A percentile compares a stretch with the other conserved stretches of the same genome.
Evolutionary conservation across 2,113 vertebrate genomes (phyloP).

Genomic region (Pachycephala philippinensis): DNA sequence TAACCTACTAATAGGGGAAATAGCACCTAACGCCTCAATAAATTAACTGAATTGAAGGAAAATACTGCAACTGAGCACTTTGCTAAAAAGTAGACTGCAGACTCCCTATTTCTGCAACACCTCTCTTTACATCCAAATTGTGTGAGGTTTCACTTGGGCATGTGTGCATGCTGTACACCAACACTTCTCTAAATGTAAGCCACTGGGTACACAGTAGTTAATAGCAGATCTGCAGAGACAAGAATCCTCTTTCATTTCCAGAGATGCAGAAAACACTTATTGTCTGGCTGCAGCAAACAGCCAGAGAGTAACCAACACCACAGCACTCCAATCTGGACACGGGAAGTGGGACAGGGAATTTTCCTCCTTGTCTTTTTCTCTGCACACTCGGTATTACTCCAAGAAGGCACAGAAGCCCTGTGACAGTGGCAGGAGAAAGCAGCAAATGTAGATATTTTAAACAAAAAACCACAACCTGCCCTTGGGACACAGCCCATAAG

Average conservation of each 20-base stretch:
- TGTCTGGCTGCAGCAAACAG: not conserved
- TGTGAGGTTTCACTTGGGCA: not conserved
- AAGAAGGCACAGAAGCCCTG: not conserved
- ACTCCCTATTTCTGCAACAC: not conserved
- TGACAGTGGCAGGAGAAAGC: not conserved
- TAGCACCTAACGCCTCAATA: not conserved
- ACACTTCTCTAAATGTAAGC: not conserved
- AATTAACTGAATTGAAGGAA: not conserved
- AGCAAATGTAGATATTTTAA: not conserved
- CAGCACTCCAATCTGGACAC: not conserved
- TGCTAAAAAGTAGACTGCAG: not conserved
- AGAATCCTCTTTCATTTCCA: not conserved
- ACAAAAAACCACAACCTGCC: not conserved
- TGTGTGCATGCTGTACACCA: not conserved
- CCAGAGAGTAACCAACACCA: not conserved
- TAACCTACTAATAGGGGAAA: not conserved
- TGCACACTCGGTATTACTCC: rapidly evolving
- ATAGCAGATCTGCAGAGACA: not conserved
- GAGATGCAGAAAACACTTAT: not conserved
- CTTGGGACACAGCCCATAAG: not conserved
- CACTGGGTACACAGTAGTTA: not conserved
- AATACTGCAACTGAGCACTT: not conserved
- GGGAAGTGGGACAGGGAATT: not conserved
- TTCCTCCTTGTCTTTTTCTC: not conserved
- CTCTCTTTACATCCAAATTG: not conserved